Base-by-base conservation (phyloP, 2,797 vertebrate genomes). In the Botia almorhae region DNA sequence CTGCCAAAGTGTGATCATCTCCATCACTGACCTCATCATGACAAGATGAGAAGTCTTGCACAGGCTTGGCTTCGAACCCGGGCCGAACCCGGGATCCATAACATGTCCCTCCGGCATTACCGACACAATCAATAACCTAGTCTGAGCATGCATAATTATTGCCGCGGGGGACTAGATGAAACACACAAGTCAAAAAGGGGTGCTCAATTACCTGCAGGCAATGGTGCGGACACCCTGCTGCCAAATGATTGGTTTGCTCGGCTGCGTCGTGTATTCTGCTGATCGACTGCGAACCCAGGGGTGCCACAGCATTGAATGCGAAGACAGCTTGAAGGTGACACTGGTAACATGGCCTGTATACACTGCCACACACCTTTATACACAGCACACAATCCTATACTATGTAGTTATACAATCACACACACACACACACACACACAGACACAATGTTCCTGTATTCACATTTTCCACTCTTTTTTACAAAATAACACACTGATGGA, bases 121-220 rank as follows among this genome's bases (percentile, higher is more conserved):
- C 23, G 33, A 78, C 69, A 64, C 58, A 73, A 83, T 82, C 70
- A 82, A 85, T 86, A 85, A 76, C 43, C 73, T 71, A 21, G 75
- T 70, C 75, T 77, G 53, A 80, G 71, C 79, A 69, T 80, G 69
- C 69, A 80, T 84, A 63, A 84, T 80, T 80, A 83, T 71, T 80
- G 80, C 73, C 68, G 68, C 76, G 17, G 58, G 68, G 74, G 60
- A 80, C 63, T 55, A 17, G 50, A 81, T 67, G 70, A 70, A 74
- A 61, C 68, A 69, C 39, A 46, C 53, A 78, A 70, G 64, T 77
- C 65, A 74, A 36, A 63, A 46, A 74, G 33, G 46, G 77, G 58
- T 82, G 17, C 68, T 75, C 60, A 73, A 73, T 74, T 81, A 78
- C 61, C 58, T 39, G 19, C 61, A 78, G 55, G 61, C 61, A 79